phyloP scores from a whole-genome alignment of 1,140 invertebrate genomes.

The Trichonephila clavata region DNA sequence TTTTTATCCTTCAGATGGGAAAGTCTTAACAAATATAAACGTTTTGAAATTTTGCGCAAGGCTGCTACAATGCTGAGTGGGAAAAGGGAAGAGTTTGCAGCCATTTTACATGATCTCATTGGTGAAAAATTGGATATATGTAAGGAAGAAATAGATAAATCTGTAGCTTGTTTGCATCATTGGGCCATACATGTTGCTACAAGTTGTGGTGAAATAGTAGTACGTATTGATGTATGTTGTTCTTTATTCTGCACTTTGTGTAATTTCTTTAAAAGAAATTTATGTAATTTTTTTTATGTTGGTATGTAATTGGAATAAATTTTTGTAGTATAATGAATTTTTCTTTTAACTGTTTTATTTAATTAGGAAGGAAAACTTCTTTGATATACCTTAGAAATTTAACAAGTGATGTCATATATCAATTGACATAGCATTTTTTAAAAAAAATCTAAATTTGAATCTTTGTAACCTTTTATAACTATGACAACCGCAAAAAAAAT shows the following conservation, averaged over 20 bases:
- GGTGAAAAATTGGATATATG: conserved; percentile 79
- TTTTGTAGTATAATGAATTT: no score
- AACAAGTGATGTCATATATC: no score
- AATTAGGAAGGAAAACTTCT: no score
- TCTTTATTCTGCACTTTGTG: background rate
- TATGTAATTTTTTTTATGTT: no score
- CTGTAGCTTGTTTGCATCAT: conserved; percentile 82
- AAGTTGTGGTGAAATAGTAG: background rate
- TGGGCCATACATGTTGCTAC: conserved; percentile 83
- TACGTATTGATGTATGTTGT: background rate
- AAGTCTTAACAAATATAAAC: conserved; percentile 80
- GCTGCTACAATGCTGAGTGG: conserved; percentile 82
- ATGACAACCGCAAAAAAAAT: no score
- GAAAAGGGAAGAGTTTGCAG: conserved; percentile 80
- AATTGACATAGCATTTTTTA: no score
- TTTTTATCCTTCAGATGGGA: conserved; percentile 40
- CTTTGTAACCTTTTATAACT: no score
- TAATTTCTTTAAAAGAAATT: no score
- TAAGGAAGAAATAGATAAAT: conserved; percentile 80
- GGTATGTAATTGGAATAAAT: no score
- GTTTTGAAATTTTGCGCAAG: conserved; percentile 83
- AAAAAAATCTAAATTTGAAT: no score
- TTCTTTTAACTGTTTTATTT: no score
- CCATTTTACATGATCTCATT: conserved; percentile 79
- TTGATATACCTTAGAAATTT: no score